A percentile compares a stretch with the other conserved stretches of the same genome.
These are phyloP conservation scores for Hypselothyrea guttata DNA, from an alignment of 2,888 invertebrate genomes.

Conservation along the genomic window DNA sequence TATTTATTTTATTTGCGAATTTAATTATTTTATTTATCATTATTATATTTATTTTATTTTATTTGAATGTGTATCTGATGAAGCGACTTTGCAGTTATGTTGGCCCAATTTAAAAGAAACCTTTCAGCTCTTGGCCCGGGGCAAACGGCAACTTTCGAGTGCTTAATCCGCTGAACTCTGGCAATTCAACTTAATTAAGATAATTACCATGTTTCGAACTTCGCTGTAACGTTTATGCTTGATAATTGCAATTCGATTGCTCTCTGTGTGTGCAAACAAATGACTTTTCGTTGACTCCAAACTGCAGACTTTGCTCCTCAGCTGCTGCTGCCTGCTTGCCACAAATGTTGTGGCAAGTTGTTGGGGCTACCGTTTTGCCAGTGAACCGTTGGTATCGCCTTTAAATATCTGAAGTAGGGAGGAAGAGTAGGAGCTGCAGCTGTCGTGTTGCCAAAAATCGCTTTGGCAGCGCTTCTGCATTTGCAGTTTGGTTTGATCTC, in stretches of 20 bases:
- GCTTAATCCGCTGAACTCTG: not conserved
- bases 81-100: no score
- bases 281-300: slow-evolving; percentile 5
- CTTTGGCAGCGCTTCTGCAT: slow-evolving; percentile 64
- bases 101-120: not conserved
- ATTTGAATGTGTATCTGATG: no score
- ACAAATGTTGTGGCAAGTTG: slow-evolving; percentile 58
- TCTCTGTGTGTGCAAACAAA: slow-evolving; percentile 15
- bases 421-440: slow-evolving; percentile 43
- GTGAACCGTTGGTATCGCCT: slow-evolving; percentile 35
- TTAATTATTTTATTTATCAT: no score
- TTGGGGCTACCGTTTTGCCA: slow-evolving; percentile 61
- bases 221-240: slow-evolving; percentile 22
- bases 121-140: not conserved
- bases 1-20: no score
- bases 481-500: slow-evolving; percentile 49
- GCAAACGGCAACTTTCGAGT: not conserved
- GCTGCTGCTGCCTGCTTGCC: slow-evolving; percentile 4
- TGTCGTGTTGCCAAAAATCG: slow-evolving; percentile 73
- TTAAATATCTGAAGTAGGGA: slow-evolving; percentile 56
- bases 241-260: slow-evolving; percentile 54
- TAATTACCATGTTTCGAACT: slow-evolving; percentile 43
- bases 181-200: slow-evolving; percentile 10
- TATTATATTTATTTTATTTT: no score
- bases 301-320: not conserved